These are phyloP conservation scores for roundworm (Caenorhabditis elegans) DNA, from an alignment of 1,140 invertebrate genomes.

Conservation along the genomic window DNA sequence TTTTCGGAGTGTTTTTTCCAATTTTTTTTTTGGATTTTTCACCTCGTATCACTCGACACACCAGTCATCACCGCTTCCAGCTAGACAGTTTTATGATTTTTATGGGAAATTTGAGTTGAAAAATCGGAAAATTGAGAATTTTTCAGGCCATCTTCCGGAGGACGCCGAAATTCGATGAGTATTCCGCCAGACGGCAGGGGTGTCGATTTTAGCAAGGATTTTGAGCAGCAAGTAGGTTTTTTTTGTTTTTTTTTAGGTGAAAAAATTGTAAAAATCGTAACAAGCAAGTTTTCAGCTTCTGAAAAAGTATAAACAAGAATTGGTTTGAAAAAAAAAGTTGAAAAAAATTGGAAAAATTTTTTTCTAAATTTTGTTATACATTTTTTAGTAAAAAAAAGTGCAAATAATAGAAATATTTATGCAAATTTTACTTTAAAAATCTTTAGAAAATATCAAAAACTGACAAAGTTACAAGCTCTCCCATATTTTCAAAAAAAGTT, in stretches of 20 bases:
- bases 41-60: background rate
- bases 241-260: background rate
- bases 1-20: background rate
- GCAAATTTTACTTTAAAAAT: no score
- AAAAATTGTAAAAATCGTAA: no score
- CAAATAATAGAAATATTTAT: no score
- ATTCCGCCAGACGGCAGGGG: conserved; percentile 45
- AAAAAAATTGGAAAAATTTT: no score
- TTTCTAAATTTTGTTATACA: no score
- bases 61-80: conserved; percentile 1
- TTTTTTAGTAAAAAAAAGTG: no score
- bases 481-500: no score
- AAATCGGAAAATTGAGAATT: background rate
- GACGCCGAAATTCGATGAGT: conserved; percentile 37
- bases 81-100: background rate
- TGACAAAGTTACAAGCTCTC: no score
- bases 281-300: background rate
- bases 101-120: background rate
- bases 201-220: conserved; percentile 88
- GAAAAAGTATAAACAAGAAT: background rate
- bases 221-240: conserved; percentile 68
- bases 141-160: conserved; percentile 44
- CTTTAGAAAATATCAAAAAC: no score
- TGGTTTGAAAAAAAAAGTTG: no score
- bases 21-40: background rate